phyloP scores from a whole-genome alignment of 2,888 invertebrate species.

The Temnothorax rugatulus region DNA sequence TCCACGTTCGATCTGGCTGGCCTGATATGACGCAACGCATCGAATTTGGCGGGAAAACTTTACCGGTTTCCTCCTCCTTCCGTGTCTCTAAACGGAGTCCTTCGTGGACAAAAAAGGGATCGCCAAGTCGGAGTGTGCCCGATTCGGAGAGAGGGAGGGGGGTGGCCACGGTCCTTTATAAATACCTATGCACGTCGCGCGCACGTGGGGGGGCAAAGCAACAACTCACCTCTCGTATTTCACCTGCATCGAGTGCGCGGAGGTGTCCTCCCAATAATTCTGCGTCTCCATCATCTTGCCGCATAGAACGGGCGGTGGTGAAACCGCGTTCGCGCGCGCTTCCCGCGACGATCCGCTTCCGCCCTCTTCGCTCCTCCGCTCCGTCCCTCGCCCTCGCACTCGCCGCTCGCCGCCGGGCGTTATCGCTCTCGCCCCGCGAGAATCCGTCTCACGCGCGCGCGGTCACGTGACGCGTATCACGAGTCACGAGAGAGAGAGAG shows the following conservation, averaged over 20 bases:
- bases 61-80: too few relatives aligned
- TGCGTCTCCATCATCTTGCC: slow-evolving; percentile 86
- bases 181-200: too few relatives aligned
- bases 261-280: slow-evolving; percentile 87
- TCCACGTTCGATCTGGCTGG: background rate
- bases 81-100: background rate
- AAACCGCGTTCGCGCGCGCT: slow-evolving; percentile 41
- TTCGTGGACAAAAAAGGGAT: background rate
- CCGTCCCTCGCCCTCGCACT: background rate
- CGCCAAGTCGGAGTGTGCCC: background rate
- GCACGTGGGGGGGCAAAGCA: too few relatives aligned
- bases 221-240: slow-evolving; percentile 87
- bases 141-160: background rate
- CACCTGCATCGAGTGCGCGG: slow-evolving; percentile 87
- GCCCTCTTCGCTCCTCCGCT: background rate
- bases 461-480: slow-evolving; percentile 35
- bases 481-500: too few relatives aligned
- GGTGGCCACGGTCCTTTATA: too few relatives aligned
- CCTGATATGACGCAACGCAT: background rate
- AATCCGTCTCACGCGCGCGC: background rate
- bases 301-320: slow-evolving; percentile 79
- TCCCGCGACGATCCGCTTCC: slow-evolving; percentile 64
- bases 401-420: background rate
- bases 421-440: slow-evolving; percentile 11
- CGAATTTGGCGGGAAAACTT: too few relatives aligned